Evolutionary conservation across 1,140 invertebrate species (phyloP).

Genomic region (Dinothrombium tinctorium): DNA sequence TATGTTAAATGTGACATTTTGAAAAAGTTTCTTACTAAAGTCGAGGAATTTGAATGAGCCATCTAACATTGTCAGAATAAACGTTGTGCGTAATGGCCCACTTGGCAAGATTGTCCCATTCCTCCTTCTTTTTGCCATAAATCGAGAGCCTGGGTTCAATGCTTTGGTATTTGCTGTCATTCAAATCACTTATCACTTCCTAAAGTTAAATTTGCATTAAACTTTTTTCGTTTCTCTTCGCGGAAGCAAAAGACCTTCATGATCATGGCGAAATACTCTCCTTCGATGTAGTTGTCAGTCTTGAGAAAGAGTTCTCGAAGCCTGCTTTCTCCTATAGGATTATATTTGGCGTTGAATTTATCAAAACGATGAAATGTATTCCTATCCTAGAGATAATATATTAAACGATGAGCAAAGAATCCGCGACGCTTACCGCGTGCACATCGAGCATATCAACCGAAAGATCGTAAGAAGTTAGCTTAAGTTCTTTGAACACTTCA

Average conservation of each 20-base stretch:
- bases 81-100: slow-evolving; percentile 76
- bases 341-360: slow-evolving; percentile 99
- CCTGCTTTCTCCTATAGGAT: slow-evolving; percentile 89
- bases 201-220: slow-evolving; percentile 16
- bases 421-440: slow-evolving; percentile 50
- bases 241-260: slow-evolving; percentile 40
- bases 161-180: slow-evolving; percentile 98
- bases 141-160: slow-evolving; percentile 82
- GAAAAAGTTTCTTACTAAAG: slow-evolving; percentile 56
- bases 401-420: background rate
- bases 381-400: slow-evolving; percentile 38
- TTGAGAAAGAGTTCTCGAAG: slow-evolving; percentile 94
- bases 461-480: slow-evolving; percentile 87
- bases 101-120: slow-evolving; percentile 89
- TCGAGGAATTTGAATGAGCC: slow-evolving; percentile 88
- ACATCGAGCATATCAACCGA: slow-evolving; percentile 97
- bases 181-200: slow-evolving; percentile 80
- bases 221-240: background rate
- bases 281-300: slow-evolving; percentile 88
- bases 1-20: no score
- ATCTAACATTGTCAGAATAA: slow-evolving; percentile 79
- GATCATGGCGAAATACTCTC: slow-evolving; percentile 90
- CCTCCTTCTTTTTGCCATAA: slow-evolving; percentile 72
- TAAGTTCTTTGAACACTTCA: slow-evolving; percentile 93
- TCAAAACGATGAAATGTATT: slow-evolving; percentile 99